phyloP scores from a whole-genome alignment of 2,113 vertebrate genomes.

The Dicerorhinus sumatrensis region DNA sequence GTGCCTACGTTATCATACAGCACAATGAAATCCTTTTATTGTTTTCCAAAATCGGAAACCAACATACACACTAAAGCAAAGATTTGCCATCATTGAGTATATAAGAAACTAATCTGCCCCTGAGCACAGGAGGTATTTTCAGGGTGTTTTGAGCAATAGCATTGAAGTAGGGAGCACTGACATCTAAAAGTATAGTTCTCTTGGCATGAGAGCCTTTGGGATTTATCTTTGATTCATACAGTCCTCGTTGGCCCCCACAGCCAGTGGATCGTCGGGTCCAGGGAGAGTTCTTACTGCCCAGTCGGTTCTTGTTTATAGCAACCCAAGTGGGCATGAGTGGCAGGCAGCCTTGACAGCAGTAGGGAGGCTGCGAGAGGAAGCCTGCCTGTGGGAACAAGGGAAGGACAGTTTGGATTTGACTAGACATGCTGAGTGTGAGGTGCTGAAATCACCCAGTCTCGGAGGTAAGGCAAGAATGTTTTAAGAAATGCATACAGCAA shows the following conservation, averaged over 20 bases:
- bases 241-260: background rate
- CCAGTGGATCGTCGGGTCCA: background rate
- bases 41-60: constrained; percentile 49
- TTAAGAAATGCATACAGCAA: background rate
- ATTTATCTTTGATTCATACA: background rate
- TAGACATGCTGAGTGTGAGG: background rate
- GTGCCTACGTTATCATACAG: background rate
- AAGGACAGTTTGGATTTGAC: background rate
- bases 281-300: background rate
- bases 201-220: background rate
- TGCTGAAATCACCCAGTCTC: background rate
- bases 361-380: background rate
- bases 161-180: background rate
- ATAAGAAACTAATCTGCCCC: background rate
- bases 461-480: background rate
- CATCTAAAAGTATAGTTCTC: background rate
- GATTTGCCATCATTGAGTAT: background rate
- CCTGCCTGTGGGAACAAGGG: background rate
- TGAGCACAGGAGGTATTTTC: constrained; percentile 5
- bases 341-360: background rate
- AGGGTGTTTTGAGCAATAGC: background rate
- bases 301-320: background rate
- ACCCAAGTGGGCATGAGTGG: background rate
- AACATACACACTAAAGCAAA: constrained; percentile 12
- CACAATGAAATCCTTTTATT: background rate